Percentiles rank a stretch among this genome's conserved stretches.
Evolutionary conservation across 2,797 vertebrate genomes (phyloP).

Genomic region (Melanotaenia parkinsoni): DNA sequence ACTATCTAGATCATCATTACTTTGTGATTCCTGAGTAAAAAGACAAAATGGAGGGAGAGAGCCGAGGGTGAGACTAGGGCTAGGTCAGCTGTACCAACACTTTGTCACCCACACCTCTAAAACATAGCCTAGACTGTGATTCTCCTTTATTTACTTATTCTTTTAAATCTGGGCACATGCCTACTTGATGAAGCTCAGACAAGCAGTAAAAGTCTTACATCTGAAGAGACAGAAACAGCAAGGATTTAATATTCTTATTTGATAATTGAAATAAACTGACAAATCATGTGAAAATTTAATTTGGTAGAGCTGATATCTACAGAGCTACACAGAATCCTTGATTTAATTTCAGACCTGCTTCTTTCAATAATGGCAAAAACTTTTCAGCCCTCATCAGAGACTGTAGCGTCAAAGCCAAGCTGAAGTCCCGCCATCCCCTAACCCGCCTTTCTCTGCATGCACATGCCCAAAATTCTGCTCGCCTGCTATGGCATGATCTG

Average conservation of each 20-base stretch:
- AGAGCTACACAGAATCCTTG: background rate
- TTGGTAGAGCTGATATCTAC: background rate
- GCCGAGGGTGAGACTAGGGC: no score
- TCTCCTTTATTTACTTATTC: background rate
- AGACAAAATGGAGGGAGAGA: no score
- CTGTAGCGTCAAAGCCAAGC: slow-evolving; percentile 11
- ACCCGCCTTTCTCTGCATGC: slow-evolving; percentile 24
- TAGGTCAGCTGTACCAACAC: no score
- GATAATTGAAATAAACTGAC: background rate
- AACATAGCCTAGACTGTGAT: no score
- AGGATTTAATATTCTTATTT: no score
- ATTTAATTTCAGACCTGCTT: background rate
- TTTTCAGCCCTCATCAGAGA: slow-evolving; percentile 1
- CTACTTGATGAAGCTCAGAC: background rate
- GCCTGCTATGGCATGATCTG: slow-evolving; percentile 69
- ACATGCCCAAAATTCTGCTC: slow-evolving; percentile 50
- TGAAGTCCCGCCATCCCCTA: slow-evolving; percentile 37
- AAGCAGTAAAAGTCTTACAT: no score
- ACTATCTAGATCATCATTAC: no score
- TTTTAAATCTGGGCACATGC: background rate
- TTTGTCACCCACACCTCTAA: no score
- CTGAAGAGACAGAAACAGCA: no score
- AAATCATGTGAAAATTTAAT: background rate
- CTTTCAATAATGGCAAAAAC: background rate
- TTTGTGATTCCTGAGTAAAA: no score